Percentiles rank a stretch among this genome's conserved stretches.
Evolutionary conservation across 1,140 invertebrate species (phyloP).

Genomic region (Scaptomyza montana): DNA sequence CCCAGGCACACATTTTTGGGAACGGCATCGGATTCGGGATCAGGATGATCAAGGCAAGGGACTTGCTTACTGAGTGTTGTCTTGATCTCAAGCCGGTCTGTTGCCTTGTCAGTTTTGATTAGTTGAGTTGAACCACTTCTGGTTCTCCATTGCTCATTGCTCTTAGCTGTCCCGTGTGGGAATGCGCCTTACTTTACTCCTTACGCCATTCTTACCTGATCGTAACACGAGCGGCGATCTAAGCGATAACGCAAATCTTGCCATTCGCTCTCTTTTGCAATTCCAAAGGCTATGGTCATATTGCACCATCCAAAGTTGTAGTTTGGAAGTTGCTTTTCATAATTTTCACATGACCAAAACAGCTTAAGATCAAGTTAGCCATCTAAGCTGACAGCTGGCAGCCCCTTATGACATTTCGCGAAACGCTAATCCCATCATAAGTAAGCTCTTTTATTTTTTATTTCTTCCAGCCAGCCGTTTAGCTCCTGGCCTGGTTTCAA

Average conservation of each 20-base stretch:
- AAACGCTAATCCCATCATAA: conserved; percentile 71
- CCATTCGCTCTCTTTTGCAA: conserved; percentile 59
- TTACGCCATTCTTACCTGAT: conserved; percentile 40
- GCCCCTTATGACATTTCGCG: conserved; percentile 65
- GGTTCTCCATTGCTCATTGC: conserved; percentile 22
- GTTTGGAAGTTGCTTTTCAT: conserved; percentile 60
- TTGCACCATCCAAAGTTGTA: conserved; percentile 38
- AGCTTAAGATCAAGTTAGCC: conserved; percentile 82
- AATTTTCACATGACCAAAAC: conserved; percentile 82
- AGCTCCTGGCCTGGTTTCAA: conserved; percentile 19
- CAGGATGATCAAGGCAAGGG: conserved; percentile 13
- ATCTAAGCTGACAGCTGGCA: conserved; percentile 77
- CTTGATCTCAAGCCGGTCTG: conserved; percentile 71
- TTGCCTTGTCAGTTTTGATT: conserved; percentile 78
- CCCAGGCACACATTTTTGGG: conserved; percentile 6
- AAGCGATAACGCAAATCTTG: conserved; percentile 55
- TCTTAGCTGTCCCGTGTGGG: conserved; percentile 62
- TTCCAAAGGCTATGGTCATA: conserved; percentile 46
- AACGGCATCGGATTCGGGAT: conserved; percentile 25
- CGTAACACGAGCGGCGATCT: conserved; percentile 69
- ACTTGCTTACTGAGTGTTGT: conserved; percentile 2
- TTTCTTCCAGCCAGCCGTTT: neutral
- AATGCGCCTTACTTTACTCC: conserved; percentile 34
- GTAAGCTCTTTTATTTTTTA: conserved; percentile 42
- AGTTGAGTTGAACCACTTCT: conserved; percentile 79